phyloP scores from a whole-genome alignment of 2,113 vertebrate species.

The Holacanthus passer region DNA sequence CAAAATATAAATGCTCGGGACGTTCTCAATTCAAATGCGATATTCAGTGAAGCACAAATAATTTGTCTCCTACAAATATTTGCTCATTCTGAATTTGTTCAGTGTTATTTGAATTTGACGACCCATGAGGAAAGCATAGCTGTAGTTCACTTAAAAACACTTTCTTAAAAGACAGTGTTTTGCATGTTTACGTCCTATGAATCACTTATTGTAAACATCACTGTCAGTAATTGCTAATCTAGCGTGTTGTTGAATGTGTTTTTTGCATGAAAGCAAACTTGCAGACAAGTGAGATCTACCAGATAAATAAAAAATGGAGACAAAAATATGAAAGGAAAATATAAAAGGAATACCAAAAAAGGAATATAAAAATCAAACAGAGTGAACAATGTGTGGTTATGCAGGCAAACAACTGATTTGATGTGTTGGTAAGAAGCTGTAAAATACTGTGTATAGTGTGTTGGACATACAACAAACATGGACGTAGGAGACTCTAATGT shows the following conservation, averaged over 20 bases:
- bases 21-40: neutral
- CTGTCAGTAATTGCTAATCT: neutral
- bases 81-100: neutral
- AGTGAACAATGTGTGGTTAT: neutral
- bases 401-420: neutral
- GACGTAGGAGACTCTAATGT: too few relatives aligned
- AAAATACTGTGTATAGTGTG: neutral
- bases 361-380: neutral
- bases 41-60: slow-evolving; percentile 16
- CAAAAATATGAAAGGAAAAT: too few relatives aligned
- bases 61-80: slow-evolving; percentile 26
- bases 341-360: too few relatives aligned
- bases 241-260: neutral
- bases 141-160: neutral
- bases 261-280: neutral
- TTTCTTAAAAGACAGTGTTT: neutral
- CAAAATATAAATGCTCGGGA: neutral
- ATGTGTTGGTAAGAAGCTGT: neutral
- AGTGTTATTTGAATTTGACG: neutral
- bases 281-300: neutral
- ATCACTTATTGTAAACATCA: neutral
- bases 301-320: neutral
- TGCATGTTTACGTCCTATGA: neutral
- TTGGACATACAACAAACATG: neutral
- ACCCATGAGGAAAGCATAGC: neutral